A percentile compares a stretch with the other conserved stretches of the same genome.
These are phyloP conservation scores for Endotricha flammealis DNA, from an alignment of 2,888 invertebrate species.

Conservation along the genomic window DNA sequence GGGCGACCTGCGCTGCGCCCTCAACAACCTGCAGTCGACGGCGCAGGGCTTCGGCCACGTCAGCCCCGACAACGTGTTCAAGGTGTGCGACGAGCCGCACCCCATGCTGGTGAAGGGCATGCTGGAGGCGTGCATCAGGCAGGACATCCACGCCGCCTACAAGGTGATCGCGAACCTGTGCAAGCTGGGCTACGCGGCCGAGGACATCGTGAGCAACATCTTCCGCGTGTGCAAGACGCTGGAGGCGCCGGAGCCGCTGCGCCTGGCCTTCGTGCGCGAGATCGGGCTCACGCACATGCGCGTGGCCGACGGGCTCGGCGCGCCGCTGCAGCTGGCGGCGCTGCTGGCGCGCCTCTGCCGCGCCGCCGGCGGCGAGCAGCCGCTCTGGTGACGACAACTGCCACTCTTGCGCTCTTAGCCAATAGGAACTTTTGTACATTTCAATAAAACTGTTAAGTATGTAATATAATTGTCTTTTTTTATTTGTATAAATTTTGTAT, in stretches of 20 bases:
- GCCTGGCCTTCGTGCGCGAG: constrained; percentile 92
- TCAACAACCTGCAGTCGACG: constrained; percentile 97
- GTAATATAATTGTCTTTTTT: neutral
- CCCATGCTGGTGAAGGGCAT: constrained; percentile 95
- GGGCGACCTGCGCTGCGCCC: constrained; percentile 97
- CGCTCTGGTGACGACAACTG: constrained; percentile 23
- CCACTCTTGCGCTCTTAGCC: no score
- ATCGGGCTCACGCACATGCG: constrained; percentile 94
- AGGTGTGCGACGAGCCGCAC: constrained; percentile 99
- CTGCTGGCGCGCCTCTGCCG: constrained; percentile 90
- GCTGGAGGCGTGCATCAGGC: constrained; percentile 88
- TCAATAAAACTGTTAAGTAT: neutral
- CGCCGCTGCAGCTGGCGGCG: constrained; percentile 93
- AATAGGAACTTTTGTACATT: no score
- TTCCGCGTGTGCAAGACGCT: constrained; percentile 95
- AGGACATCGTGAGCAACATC: constrained; percentile 97
- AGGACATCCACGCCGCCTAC: constrained; percentile 91
- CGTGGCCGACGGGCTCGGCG: constrained; percentile 91
- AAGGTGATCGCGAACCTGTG: constrained; percentile 92
- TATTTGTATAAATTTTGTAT: constrained; percentile 8
- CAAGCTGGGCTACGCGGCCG: constrained; percentile 96
- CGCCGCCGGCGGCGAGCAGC: constrained; percentile 31
- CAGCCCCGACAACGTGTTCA: constrained; percentile 96
- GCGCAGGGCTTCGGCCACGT: constrained; percentile 91
- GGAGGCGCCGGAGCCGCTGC: constrained; percentile 87